phyloP scores from a whole-genome alignment of 2,888 invertebrate genomes.

The Lasiommata megera region DNA sequence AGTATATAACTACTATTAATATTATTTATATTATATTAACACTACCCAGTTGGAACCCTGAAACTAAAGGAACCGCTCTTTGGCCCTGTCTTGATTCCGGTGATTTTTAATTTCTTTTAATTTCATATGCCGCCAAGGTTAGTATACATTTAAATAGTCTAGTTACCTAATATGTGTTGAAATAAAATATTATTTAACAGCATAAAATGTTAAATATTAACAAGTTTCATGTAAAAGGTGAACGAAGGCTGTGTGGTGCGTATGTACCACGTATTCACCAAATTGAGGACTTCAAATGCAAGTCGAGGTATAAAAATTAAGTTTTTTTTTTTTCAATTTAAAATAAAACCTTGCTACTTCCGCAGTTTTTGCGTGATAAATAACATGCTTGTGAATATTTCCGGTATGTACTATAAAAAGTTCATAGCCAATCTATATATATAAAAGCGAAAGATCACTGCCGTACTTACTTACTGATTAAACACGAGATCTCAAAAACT shows the following conservation, averaged over 20 bases:
- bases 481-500: no score
- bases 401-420: constrained; percentile 6
- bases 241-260: constrained; percentile 1
- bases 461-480: no score
- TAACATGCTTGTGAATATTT: neutral
- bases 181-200: neutral
- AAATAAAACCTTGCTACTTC: constrained; percentile 2
- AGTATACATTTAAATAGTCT: neutral
- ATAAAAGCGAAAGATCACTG: no score
- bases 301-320: neutral
- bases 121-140: neutral
- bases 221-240: neutral
- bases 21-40: no score
- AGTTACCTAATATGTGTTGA: neutral
- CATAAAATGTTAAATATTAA: neutral
- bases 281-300: no score
- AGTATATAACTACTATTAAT: no score
- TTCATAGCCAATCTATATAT: neutral
- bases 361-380: constrained; percentile 7
- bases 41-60: neutral
- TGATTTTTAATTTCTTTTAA: neutral
- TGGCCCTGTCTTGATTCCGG: neutral
- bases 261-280: neutral
- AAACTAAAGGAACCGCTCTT: neutral
- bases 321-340: neutral